These are phyloP conservation scores for Menura novaehollandiae DNA, from an alignment of 2,113 vertebrate species.

Conservation along the genomic window DNA sequence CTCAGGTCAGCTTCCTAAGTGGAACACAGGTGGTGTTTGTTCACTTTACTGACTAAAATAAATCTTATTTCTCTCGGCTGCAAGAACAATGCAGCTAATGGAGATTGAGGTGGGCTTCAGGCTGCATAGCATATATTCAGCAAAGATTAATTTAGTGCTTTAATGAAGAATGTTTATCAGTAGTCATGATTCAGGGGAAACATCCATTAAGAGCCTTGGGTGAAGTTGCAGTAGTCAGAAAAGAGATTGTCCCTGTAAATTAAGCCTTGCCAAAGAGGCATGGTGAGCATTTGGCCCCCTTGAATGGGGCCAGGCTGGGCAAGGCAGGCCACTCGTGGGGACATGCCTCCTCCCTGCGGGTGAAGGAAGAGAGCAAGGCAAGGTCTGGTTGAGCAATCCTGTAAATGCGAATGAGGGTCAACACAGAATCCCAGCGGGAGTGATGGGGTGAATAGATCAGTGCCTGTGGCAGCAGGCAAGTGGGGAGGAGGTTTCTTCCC, in stretches of 20 bases:
- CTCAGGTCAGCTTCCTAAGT: slow-evolving; percentile 30
- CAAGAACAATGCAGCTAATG: slow-evolving; percentile 7
- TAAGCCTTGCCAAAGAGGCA: background rate
- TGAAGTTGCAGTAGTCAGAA: background rate
- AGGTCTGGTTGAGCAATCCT: background rate
- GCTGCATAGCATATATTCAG: background rate
- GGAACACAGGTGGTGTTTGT: slow-evolving; percentile 40
- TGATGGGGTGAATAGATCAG: background rate
- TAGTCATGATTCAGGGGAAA: background rate
- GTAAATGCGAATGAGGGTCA: fast-evolving
- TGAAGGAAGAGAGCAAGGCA: background rate
- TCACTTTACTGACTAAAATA: slow-evolving; percentile 47
- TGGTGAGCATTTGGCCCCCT: fast-evolving
- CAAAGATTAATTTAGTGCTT: slow-evolving; percentile 22
- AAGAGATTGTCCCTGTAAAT: background rate
- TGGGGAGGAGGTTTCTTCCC: background rate
- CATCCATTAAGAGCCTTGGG: background rate
- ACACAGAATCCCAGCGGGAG: background rate
- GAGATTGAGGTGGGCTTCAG: slow-evolving; percentile 21
- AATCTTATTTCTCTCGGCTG: background rate
- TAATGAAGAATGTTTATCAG: slow-evolving; percentile 28
- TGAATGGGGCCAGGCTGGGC: background rate
- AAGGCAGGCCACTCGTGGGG: background rate
- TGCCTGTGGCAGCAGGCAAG: background rate
- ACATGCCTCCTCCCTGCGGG: background rate